Base-by-base conservation (phyloP, 1,140 invertebrate species). In the Hylaeus volcanicus region DNA sequence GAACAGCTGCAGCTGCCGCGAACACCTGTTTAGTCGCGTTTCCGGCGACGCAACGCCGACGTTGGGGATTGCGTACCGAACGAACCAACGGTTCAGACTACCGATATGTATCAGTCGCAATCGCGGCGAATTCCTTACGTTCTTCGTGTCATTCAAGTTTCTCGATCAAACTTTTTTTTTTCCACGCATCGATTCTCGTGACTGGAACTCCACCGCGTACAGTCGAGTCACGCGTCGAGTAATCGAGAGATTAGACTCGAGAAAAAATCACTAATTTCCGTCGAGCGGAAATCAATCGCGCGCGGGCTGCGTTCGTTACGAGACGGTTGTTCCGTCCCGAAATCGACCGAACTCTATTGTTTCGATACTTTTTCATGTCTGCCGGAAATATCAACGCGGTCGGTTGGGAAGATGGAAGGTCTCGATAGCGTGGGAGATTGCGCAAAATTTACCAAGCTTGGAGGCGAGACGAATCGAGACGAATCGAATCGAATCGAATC, bases 11-110 rank as follows among this genome's bases (percentile, higher is more conserved):
- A 83, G 60, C 77, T 83, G 76, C 60, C 68, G 75, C 64, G 39
- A 84, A 85, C 86, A 88, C 82, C 86, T 88, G 86, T 88, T 88
- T 85, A 83, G 74, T 51, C 70, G 63, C 71, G 63, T 83, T 86
- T 86, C 85, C 85, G 85, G 84, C 70, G 58, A 73, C 41, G 74
- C 56, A 39, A n/a, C 85, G 85, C 81, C 70, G 58, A 73, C 41
- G 74, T 55, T 43, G 37, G 53, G 45, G 15, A 65, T 71, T 55
- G 70, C 39, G 70, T 61, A 48, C 26, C 26, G 26, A 77, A 69
- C 14, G 43, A 60, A n/a, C n/a, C 5, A 1, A 3, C 74, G 5
- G 4, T 43, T 39, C 5, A 1, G 5, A 15, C 53, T 56, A 55
- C 43, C 45, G 74, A 75, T 66, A 11, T 26, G 26, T 26, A 26